These are phyloP conservation scores for Aix galericulata DNA, from an alignment of 2,113 vertebrate species.

Conservation along the genomic window DNA sequence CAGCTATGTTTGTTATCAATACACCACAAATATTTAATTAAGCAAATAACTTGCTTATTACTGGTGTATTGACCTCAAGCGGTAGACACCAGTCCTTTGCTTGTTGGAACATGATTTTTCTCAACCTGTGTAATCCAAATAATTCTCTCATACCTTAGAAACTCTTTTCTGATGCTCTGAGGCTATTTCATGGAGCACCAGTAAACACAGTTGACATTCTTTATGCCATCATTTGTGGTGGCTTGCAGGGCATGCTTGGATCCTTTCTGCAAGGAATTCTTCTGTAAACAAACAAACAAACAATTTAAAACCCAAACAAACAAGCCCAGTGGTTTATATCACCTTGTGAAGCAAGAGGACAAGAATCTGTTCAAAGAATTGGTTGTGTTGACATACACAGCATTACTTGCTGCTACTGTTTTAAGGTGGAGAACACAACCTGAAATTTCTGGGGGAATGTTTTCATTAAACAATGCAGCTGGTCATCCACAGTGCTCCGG, in stretches of 20 bases:
- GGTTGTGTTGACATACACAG: background rate
- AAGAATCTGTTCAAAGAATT: background rate
- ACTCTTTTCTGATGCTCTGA: background rate
- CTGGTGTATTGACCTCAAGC: background rate
- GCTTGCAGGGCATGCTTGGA: background rate
- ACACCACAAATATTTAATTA: constrained; percentile 2
- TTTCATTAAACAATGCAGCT: background rate
- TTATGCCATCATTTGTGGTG: accelerated
- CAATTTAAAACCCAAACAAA: background rate
- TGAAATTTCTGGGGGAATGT: background rate
- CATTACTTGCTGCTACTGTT: background rate
- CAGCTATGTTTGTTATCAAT: background rate
- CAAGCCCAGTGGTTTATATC: background rate
- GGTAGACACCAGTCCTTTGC: background rate
- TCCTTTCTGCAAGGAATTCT: background rate
- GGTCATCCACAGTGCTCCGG: background rate
- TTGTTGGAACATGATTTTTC: background rate
- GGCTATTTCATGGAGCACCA: background rate
- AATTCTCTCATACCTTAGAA: background rate
- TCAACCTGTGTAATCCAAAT: background rate
- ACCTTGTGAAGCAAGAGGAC: background rate
- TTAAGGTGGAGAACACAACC: background rate
- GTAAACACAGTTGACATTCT: background rate
- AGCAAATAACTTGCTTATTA: background rate
- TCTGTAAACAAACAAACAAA: background rate